Base-by-base conservation (phyloP, 2,113 vertebrate genomes). In the Rutilus rutilus region DNA sequence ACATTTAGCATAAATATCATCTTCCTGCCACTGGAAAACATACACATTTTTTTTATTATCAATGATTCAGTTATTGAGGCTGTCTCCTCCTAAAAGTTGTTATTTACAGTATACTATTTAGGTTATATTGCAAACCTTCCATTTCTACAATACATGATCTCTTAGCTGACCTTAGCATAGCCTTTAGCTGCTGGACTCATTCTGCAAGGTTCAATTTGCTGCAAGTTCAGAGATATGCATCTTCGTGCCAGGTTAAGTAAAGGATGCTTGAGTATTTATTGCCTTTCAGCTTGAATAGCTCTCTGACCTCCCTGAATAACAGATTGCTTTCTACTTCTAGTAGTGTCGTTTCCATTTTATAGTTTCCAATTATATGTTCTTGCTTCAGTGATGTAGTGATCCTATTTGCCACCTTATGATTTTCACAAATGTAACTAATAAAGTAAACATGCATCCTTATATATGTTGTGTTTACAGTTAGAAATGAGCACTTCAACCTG, bases 201-300 rank as follows among this genome's bases (percentile, higher is more conserved):
- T 75, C 42, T 47, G 12, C 21, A 45, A 74, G 71, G 39, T 74
- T 47, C 71, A 74, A 14, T 74, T 25, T 47, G 39, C 71, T 74
- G 39, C 1, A 45, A 73, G 69, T 74, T 75, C 42, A 50, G 73
- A 25, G 73, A 75, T 27, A 8, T n/a, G 3, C n/a, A 75, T 75
- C 71, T 47, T 75, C 14, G 9, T 47, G 71, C n/a, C 42, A 50
- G 42, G 42, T 50, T 75, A 50, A 27, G 42, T 75, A 75, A 75
- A 50, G 73, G 42, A 47, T 50, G 42, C 73, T 75, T 75, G 73
- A 75, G 73, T 47, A 75, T 75, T 50, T 75, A 75, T 75, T 42
- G 73, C n/a, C 42, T 75, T 75, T 27, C n/a, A 17, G n/a, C 42
- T 50, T 50, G 39, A 75, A 50, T 42, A 23, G 36, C 69, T 42